A percentile compares a stretch with the other conserved stretches of the same genome.
Evolutionary conservation across 1,140 invertebrate species (phyloP).

Genomic region (Zaprionus camerounensis): DNA sequence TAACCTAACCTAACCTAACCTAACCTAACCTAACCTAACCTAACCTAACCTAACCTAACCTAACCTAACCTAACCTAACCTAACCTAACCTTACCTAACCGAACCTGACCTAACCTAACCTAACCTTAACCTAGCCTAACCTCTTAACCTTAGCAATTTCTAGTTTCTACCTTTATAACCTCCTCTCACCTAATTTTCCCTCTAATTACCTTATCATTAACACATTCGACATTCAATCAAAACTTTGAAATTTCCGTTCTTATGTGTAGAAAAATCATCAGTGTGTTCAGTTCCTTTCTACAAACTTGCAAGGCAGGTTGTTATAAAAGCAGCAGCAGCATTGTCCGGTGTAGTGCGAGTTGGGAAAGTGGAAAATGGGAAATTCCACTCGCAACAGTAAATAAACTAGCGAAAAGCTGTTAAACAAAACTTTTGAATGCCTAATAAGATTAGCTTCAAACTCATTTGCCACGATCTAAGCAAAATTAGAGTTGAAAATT

Average conservation of each 20-base stretch:
- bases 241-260: background rate
- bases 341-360: background rate
- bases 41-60: background rate
- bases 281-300: background rate
- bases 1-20: background rate
- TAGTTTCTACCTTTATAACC: background rate
- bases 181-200: no score
- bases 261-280: background rate
- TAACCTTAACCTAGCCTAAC: background rate
- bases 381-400: background rate
- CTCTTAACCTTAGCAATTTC: background rate
- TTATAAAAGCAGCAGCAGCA: background rate
- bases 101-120: background rate
- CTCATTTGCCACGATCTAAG: conserved; percentile 12
- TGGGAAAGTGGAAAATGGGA: background rate
- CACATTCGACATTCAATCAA: conserved; percentile 1
- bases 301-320: background rate
- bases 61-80: background rate
- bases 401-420: conserved; percentile 5
- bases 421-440: conserved; percentile 8
- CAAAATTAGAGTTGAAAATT: conserved; percentile 4
- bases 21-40: background rate
- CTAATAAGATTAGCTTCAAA: conserved; percentile 9
- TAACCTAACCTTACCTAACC: background rate
- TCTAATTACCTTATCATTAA: background rate